Evolutionary conservation across 2,113 vertebrate genomes (phyloP), one percentile per base, ranked within the genome.

Genomic region (Hyla sarda): DNA sequence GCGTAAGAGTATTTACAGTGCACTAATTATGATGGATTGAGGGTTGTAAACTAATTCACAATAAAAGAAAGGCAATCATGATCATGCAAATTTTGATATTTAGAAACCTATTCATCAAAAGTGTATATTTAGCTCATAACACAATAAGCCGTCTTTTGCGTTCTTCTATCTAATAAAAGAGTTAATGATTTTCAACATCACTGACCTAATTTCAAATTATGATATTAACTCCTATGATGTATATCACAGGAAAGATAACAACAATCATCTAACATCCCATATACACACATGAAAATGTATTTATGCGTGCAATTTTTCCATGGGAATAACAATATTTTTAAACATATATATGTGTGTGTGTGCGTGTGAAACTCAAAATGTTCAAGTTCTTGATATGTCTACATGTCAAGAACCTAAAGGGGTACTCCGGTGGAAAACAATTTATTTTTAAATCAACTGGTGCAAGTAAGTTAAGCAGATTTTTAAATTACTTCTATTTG

Each of bases 11-110:
- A n/a, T 19, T 58, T 58, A 41, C 6, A 10, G 52, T 48, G 48
- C 28, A 9, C 25, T 30, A 76, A 52, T 50, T 19, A 48, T 76
- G 32, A 58, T 28, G 21, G 72, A 74, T 74, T 8, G 12, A 2
- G 8, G 7, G 12, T 6, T 41, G 71, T 37, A 23, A 48, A n/a
- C 41, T 74, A 45, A 48, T n/a, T 47, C n/a, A 47, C 12, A 48
- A 47, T 25, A 71, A 71, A 14, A 41, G 21, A 76, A 79, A 58
- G 21, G 21, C 76, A 37, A 58, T 79, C 19, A 58, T n/a, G 47
- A 79, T n/a, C 76, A 32, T 78, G 75, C 56, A 58, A 79, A 79
- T 79, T 58, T 79, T 5, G 23, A 79, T 58, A 58, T 79, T 58
- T 79, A 58, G 17, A 58, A 37, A 34, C 41, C n/a, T 58, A 19